Evolutionary conservation across 2,797 vertebrate genomes (phyloP).

Genomic region (Agapornis canus): DNA sequence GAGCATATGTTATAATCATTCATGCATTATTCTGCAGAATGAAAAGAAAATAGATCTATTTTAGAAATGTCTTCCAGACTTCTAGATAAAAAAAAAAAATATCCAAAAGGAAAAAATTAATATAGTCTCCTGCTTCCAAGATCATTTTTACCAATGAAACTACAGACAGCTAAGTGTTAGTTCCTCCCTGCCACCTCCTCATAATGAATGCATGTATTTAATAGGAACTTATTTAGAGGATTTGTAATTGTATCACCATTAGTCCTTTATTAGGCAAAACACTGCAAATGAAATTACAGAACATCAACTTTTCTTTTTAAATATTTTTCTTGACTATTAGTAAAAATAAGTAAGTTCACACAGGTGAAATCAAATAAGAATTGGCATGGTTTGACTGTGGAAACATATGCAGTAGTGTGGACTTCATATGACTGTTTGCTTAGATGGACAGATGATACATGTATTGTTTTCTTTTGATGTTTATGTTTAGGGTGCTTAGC

Average conservation of each 20-base stretch:
- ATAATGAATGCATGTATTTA: slow-evolving; percentile 39
- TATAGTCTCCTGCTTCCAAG: slow-evolving; percentile 69
- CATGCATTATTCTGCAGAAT: slow-evolving; percentile 83
- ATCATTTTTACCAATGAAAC: slow-evolving; percentile 82
- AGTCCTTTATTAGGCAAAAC: slow-evolving; percentile 23
- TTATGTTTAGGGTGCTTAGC: not conserved
- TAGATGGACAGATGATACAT: not conserved
- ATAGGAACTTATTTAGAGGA: slow-evolving; percentile 38
- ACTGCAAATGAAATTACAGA: not conserved
- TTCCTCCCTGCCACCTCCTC: slow-evolving; percentile 20
- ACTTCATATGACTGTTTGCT: not conserved
- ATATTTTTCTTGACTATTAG: not conserved
- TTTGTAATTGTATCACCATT: not conserved
- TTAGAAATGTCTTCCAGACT: slow-evolving; percentile 79
- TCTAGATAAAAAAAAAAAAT: slow-evolving; percentile 61
- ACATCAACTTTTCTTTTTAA: not conserved
- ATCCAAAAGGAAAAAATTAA: slow-evolving; percentile 72
- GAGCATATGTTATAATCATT: slow-evolving; percentile 84
- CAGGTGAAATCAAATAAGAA: not conserved
- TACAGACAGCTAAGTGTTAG: slow-evolving; percentile 62
- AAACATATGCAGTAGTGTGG: not conserved
- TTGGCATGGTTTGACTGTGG: not conserved
- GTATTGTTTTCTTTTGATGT: not conserved
- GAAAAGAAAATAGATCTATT: slow-evolving; percentile 86
- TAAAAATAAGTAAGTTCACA: not conserved